Evolutionary conservation across 2,113 vertebrate species (phyloP), one percentile per base, ranked within the genome.

Genomic region (Tor tambroides): DNA sequence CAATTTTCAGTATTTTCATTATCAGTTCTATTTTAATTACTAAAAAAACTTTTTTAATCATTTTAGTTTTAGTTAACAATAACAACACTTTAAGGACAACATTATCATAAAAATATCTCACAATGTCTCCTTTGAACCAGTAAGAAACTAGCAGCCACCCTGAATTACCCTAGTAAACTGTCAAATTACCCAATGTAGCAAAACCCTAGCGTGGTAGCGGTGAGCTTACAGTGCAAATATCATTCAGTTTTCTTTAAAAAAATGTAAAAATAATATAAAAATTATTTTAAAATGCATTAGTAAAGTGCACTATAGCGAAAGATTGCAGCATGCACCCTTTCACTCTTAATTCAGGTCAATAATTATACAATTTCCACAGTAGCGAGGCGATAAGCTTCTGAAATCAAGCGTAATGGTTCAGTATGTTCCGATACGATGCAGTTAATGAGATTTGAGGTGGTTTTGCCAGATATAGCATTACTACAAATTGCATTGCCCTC

Each of bases 381-480:
- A 12, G 61, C 10, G 61, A 26, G 61, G 61, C 61, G 61, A 65
- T 65, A 28, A 41, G 21, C 35, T 41, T 12, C 21, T 74, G 75
- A 49, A 78, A 54, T 78, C 75, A 30, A 51, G 49, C 76, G n/a
- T 78, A 51, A 51, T 54, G 71, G 46, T 51, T 78, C 76, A 78
- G 46, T 54, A 32, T 78, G 76, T 54, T 54, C 76, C 17, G 15
- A 78, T 78, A 77, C 19, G 43, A 54, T 30, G 26, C 46, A 74
- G 81, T 88, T 90, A 88, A 81, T 41, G 1, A 8, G 69, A 88
- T 84, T 77, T 59, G 4, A 41, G 71, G 28, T 78, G 81, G 7
- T 59, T 82, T 76, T 88, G 71, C 83, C 76, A 67, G 85, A 82
- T 35, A 85, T 26, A 49, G 59, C 59, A 63, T 83, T 84, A 71